Evolutionary conservation across 2,888 invertebrate genomes (phyloP).

Genomic region (Caradrina kadenii): DNA sequence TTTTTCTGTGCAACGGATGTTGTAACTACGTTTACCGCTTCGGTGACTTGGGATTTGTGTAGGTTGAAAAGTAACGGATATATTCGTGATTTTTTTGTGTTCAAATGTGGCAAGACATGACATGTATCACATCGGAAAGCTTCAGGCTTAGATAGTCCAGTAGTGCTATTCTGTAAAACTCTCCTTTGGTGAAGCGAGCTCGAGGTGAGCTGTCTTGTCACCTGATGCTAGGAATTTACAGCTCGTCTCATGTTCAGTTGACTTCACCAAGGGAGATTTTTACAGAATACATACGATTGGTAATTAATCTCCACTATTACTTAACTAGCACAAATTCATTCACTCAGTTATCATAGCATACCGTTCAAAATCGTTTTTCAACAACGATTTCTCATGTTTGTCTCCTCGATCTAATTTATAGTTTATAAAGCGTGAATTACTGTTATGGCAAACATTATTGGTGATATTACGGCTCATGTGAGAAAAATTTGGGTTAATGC

Average conservation of each 20-base stretch:
- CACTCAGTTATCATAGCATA: slow-evolving; percentile 10
- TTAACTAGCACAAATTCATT: background rate
- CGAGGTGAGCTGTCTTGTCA: no score
- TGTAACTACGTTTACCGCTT: slow-evolving; percentile 20
- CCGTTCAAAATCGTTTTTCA: slow-evolving; percentile 37
- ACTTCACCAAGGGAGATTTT: no score
- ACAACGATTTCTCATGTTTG: slow-evolving; percentile 57
- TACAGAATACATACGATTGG: no score
- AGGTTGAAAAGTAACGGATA: slow-evolving; percentile 9
- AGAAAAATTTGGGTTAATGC: slow-evolving; percentile 38
- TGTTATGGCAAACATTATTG: slow-evolving; percentile 54
- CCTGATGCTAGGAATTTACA: no score
- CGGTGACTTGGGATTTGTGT: slow-evolving; percentile 1
- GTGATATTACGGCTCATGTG: slow-evolving; percentile 35
- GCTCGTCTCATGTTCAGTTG: no score
- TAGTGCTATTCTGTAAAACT: no score
- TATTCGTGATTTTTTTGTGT: background rate
- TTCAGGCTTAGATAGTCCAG: no score
- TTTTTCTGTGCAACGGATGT: slow-evolving; percentile 12
- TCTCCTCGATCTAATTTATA: slow-evolving; percentile 64
- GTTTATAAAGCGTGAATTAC: slow-evolving; percentile 63
- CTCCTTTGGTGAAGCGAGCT: no score
- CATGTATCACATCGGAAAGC: no score
- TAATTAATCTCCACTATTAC: slow-evolving; percentile 12
- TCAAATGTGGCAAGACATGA: background rate